Base-by-base conservation (phyloP, 2,888 invertebrate genomes). In the Lypha dubia region DNA sequence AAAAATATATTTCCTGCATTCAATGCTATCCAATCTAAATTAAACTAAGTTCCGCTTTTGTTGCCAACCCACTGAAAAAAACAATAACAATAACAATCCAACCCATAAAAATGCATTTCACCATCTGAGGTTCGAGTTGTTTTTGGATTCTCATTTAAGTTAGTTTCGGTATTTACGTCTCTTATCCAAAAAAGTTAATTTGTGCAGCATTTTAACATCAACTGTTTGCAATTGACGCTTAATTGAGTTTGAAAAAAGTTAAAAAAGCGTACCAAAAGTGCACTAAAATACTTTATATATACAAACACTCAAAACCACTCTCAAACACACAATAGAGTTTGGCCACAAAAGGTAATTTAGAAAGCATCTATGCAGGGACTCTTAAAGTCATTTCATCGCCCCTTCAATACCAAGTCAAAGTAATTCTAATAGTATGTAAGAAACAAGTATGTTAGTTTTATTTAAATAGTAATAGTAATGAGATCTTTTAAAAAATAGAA, bases 221-320 rank as follows among this genome's bases (percentile, higher is more conserved):
- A 73, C 80, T 79, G 79, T 70, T 84, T 71, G 75, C 75, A 71
- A 79, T 71, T 77, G 84, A 80, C 56, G 80, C 62, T 77, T 77
- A 84, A 84, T 84, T 80, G 84, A 77, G 76, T 80, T 80, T 67
- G 56, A 84, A 84, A 77, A 80, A 73, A 76, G 73, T 68, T 56
- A 80, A 84, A 80, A 84, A 80, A 70, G 15, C 51, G 60, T 53
- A 35, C 22, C 56, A 63, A 41, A 58, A 62, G 51, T 62, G 7
- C 28, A 67, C 51, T 22, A 22, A 49, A 80, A 53, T 79, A 9
- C n/a, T 22, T 56, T 44, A 9, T n/a, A 17, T 41, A 32, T 46
- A 51, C 44, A 79, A n/a, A 46, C 75, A 46, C 6, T 11, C 13
- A 28, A 41, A 67, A 35, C 49, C 35, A 58, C 15, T 46, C 24